Conservation (phyloP, 2,113 vertebrate genomes). For the Redunca redunca region DNA sequence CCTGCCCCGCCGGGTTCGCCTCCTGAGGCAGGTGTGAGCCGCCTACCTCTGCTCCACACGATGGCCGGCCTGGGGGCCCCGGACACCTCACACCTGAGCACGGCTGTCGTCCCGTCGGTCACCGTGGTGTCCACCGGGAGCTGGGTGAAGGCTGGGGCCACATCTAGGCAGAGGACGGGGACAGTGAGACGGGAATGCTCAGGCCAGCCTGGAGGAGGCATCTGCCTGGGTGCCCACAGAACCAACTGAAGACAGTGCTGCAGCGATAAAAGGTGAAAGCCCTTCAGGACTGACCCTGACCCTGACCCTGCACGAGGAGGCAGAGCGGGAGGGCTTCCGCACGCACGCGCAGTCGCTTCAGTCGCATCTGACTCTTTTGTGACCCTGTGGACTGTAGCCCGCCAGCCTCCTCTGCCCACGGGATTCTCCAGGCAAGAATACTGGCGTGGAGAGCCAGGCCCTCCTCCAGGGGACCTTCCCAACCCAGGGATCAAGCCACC, state of each 20-base stretch:
- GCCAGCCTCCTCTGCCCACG: neutral
- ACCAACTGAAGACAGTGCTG: neutral
- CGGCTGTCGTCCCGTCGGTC: constrained; percentile 86
- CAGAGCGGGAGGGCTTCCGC: neutral
- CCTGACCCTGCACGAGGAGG: neutral
- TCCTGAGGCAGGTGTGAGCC: fast-evolving
- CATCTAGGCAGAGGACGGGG: constrained; percentile 79
- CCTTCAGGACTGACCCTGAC: constrained; percentile 39
- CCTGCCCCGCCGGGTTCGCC: fast-evolving
- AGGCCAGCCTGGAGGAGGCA: fast-evolving
- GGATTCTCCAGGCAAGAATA: neutral
- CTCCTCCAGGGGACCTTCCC: neutral
- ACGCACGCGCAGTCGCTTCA: fast-evolving
- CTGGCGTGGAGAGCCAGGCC: neutral
- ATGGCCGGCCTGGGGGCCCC: constrained; percentile 93
- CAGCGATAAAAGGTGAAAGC: neutral
- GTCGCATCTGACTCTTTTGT: fast-evolving
- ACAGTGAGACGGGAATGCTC: neutral
- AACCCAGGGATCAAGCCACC: neutral
- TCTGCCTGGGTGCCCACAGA: constrained; percentile 37
- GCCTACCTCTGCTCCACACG: constrained; percentile 92
- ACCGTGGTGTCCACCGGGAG: constrained; percentile 87
- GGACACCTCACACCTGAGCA: constrained; percentile 89
- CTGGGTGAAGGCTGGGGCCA: constrained; percentile 84
- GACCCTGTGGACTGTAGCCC: fast-evolving